Conservation (phyloP, 2,797 vertebrate species). For the Scarus forsteni region DNA sequence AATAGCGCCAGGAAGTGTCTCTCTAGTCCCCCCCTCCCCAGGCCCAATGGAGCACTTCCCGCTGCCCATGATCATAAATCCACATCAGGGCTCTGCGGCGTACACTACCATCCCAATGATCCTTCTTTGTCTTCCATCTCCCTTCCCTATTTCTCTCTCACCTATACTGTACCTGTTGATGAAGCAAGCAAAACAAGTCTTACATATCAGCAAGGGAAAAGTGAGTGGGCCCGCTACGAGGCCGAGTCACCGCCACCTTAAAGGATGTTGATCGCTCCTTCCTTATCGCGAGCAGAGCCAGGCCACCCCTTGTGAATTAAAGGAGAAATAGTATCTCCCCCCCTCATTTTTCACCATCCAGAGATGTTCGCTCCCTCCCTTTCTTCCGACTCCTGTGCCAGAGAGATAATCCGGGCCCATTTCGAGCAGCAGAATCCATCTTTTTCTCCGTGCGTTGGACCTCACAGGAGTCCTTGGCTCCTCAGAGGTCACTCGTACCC, state of each 20-base stretch:
- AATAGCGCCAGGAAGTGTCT: constrained; percentile 55
- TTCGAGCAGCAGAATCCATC: constrained; percentile 82
- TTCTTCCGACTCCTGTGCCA: constrained; percentile 81
- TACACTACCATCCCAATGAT: constrained; percentile 45
- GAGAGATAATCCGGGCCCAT: constrained; percentile 85
- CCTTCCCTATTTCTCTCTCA: constrained; percentile 46
- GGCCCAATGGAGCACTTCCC: constrained; percentile 46
- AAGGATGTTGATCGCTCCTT: constrained; percentile 86
- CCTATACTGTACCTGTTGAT: constrained; percentile 60
- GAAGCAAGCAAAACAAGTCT: constrained; percentile 54
- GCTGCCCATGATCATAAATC: constrained; percentile 75
- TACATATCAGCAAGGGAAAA: constrained; percentile 62
- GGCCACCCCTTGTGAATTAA: constrained; percentile 87
- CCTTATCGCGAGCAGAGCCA: constrained; percentile 84
- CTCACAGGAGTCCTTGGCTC: constrained; percentile 80
- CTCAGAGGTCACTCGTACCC: constrained; percentile 78
- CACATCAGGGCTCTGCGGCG: constrained; percentile 59
- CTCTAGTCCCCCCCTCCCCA: constrained; percentile 33
- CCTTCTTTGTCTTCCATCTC: constrained; percentile 41
- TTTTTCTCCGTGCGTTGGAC: constrained; percentile 82
- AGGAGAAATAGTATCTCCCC: constrained; percentile 85
- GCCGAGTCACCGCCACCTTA: constrained; percentile 72
- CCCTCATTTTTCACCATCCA: constrained; percentile 85
- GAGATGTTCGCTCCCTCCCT: constrained; percentile 78
- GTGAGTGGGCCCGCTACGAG: constrained; percentile 35